Evolutionary conservation across 2,888 invertebrate species (phyloP), one percentile per base, ranked within the genome.

Genomic region (Rhopalosiphum nymphaeae): DNA sequence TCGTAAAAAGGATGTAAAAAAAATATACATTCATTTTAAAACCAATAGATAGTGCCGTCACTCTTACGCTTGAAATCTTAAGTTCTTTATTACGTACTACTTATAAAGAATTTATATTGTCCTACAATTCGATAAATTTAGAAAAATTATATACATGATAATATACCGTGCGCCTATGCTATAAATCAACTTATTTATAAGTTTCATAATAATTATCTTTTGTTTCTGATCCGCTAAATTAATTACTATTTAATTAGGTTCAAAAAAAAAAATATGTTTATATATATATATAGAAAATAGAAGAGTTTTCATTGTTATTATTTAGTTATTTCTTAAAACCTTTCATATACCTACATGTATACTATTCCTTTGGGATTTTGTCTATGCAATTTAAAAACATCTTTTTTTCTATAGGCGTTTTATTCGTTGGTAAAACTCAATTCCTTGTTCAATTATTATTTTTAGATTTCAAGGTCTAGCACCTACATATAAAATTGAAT

Each of bases 401-500:
- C 11, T 49, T 13, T 49, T 86, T 87, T 86, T 57, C 25, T 85
- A 26, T 26, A 46, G 44, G 44, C 44, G 26, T 5, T 61, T 49
- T 87, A 67, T 87, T 49, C 26, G 16, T 46, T 9, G 78, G 9
- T 9, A n/a, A 49, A 49, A 61, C 67, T 87, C 86, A 3, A 92
- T 92, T 92, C 49, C 0, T 49, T 16, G 13, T 87, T 21, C 36
- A 92, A 92, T 92, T 92, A 92, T 92, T 87, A 92, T 92, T 49
- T 92, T 67, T 46, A 87, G 2, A 46, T 87, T 49, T 49, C 13
- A 36, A 36, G 61, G 92, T 7, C 46, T 26, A 10, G 44, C n/a
- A 87, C 49, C n/a, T 3, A 91, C 53, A 91, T 84, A 57, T 29
- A 7, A 42, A 29, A 88, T 88, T 88, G 44, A 1, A 89, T 89